Evolutionary conservation across 2,888 invertebrate species (phyloP), one percentile per base, ranked within the genome.

Genomic region (Aricia artaxerxes): DNA sequence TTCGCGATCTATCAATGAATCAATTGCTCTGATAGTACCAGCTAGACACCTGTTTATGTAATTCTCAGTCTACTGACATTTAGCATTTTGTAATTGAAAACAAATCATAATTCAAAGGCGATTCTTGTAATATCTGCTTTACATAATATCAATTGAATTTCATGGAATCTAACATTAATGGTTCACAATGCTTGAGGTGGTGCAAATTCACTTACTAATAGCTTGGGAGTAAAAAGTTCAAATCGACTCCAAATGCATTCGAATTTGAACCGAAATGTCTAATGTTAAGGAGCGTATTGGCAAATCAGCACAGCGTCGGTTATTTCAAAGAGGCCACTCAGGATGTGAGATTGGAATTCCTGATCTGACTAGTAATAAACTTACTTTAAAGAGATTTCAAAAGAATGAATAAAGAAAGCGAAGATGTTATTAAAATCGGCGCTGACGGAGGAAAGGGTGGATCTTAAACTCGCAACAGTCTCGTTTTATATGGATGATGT

Each of bases 301-400:
- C 80, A 57, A 53, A 61, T 44, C 81, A 72, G 38, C 49, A 40
- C 53, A 49, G 38, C 81, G 84, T 83, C 88, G 87, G 86, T 88
- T 89, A 92, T 91, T 90, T 94, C 93, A 93, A 94, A 94, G 93
- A 87, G 69, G 85, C 87, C 83, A 84, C 89, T 90, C 92, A 93
- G 94, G 94, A 94, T 93, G 91, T 91, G 88, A 91, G 90, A 93
- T 92, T 91, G 93, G 92, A 92, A 92, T 92, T 92, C 93, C 93
- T 92, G 93, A 93, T 93, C 92, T 88, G 93, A 92, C 92, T 93
- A 92, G 92, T 88, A 94, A 93, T 93, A 93, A 94, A 93, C 89
- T 92, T 90, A 89, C 89, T 91, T 91, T 89, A 91, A 90, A 89
- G 87, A 87, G 86, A 89, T 91, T 89, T 91, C 91, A 92, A 92